Evolutionary conservation across 2,797 vertebrate species (phyloP).

Genomic region (Sebastes trivittatus): DNA sequence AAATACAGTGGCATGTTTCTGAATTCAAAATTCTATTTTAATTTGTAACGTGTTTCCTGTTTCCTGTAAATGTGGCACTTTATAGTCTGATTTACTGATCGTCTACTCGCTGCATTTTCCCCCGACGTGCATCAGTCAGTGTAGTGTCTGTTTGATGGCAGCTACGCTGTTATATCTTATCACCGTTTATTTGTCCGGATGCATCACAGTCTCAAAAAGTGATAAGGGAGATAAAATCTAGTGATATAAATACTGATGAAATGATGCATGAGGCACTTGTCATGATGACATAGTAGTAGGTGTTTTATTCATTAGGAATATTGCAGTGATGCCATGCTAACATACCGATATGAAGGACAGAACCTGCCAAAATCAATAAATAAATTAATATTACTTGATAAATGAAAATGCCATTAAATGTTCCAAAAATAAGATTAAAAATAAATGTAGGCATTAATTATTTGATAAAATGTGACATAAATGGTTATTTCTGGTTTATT

Average conservation of each 20-base stretch:
- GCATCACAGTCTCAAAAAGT: neutral
- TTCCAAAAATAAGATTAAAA: too few species aligned
- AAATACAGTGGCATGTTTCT: neutral
- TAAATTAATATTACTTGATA: too few species aligned
- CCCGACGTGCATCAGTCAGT: neutral
- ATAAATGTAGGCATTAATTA: too few species aligned
- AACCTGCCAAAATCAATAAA: too few species aligned
- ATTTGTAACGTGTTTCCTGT: neutral
- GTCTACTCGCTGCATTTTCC: neutral
- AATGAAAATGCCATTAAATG: too few species aligned
- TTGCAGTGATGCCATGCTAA: too few species aligned
- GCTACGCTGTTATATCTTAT: neutral
- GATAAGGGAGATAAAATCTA: neutral
- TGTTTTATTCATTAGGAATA: too few species aligned
- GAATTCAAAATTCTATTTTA: neutral
- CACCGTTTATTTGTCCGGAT: neutral
- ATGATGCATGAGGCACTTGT: neutral
- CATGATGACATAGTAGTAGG: neutral
- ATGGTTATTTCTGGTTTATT: too few species aligned
- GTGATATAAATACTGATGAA: neutral
- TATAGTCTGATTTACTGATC: neutral
- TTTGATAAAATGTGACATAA: too few species aligned
- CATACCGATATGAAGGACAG: too few species aligned
- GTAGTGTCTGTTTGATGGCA: neutral
- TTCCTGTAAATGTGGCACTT: neutral